phyloP scores from a whole-genome alignment of 2,113 vertebrate species.

The Myocastor coypus region DNA sequence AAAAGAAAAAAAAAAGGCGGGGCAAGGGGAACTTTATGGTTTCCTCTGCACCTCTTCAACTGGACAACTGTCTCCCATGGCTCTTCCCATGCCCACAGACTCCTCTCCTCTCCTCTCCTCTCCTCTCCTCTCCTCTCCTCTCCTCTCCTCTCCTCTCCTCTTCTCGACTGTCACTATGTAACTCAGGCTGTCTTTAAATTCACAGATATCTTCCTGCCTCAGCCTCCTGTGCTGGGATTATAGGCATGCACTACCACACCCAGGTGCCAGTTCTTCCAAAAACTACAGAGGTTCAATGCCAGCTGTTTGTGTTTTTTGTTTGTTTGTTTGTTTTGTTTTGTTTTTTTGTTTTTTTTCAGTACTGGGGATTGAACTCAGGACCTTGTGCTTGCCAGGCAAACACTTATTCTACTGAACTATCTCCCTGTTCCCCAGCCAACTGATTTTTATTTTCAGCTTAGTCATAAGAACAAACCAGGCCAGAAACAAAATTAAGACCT shows the following conservation, averaged over 20 bases:
- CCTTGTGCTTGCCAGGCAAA: no score
- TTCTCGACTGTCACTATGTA: neutral
- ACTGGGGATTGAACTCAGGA: no score
- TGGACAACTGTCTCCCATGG: neutral
- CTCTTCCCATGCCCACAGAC: rapidly evolving
- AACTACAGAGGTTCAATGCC: rapidly evolving
- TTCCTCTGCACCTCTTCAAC: neutral
- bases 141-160: no score
- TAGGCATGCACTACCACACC: neutral
- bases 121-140: no score
- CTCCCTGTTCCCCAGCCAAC: neutral
- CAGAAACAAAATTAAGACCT: neutral
- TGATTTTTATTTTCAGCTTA: neutral
- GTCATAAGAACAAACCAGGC: neutral
- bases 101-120: no score
- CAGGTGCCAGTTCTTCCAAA: neutral
- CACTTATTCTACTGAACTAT: no score
- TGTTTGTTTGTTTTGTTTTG: no score
- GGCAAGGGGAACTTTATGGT: neutral
- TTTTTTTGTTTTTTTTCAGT: no score
- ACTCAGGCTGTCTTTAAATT: neutral
- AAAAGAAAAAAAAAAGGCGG: neutral
- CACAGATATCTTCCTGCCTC: neutral
- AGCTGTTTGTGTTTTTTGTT: no score
- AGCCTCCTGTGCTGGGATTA: neutral